Evolutionary conservation across 2,797 vertebrate genomes (phyloP).

Genomic region (Coendou prehensilis): DNA sequence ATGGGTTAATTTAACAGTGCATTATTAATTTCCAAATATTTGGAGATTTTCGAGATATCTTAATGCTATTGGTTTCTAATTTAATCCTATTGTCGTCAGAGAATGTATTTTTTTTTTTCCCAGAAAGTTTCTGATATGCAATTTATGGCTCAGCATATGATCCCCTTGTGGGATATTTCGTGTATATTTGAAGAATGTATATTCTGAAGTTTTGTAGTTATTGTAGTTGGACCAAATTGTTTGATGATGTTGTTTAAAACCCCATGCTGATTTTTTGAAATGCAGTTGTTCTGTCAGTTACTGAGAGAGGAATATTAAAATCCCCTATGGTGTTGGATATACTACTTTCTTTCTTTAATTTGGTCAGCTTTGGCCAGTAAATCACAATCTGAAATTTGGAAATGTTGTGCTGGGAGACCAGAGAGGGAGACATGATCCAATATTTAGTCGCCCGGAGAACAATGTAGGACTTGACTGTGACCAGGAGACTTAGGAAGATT

Average conservation of each 20-base stretch:
- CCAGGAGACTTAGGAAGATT: not conserved
- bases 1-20: not conserved
- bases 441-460: not conserved
- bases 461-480: not conserved
- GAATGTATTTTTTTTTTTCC: not conserved
- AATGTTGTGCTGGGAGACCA: not conserved
- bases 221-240: not conserved
- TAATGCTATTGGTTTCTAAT: not conserved
- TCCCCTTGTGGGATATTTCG: not conserved
- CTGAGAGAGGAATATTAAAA: not conserved
- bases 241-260: not conserved
- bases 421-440: not conserved
- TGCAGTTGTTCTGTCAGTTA: not conserved
- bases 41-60: not conserved
- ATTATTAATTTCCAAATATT: conserved; percentile 16
- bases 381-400: not conserved
- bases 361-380: not conserved
- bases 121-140: not conserved
- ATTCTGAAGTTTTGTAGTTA: not conserved
- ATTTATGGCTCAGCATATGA: not conserved
- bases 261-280: not conserved
- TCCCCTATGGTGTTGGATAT: not conserved
- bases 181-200: not conserved
- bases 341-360: not conserved
- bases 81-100: not conserved